phyloP scores from a whole-genome alignment of 2,888 invertebrate genomes.

The Patella ulyssiponensis region DNA sequence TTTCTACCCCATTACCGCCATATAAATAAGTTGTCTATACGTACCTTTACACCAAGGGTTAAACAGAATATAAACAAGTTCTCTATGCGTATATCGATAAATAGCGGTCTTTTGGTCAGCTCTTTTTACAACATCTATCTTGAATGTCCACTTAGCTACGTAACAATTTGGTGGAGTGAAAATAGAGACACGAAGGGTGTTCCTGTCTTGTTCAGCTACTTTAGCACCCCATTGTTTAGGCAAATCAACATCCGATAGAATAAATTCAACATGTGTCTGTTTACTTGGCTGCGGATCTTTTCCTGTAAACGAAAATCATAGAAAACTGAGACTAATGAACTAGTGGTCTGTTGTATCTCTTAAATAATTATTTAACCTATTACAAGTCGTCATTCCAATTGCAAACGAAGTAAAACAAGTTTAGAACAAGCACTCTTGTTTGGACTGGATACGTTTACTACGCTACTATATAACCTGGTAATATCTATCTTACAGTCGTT shows the following conservation, averaged over 20 bases:
- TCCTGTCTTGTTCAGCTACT: constrained; percentile 33
- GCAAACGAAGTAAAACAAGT: too few relatives aligned
- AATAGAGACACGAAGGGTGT: constrained; percentile 42
- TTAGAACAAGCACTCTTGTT: too few relatives aligned
- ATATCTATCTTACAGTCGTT: too few relatives aligned
- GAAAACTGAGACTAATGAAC: too few relatives aligned
- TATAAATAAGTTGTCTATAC: neutral
- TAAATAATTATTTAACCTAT: too few relatives aligned
- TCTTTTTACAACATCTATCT: constrained; percentile 51
- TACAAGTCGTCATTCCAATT: too few relatives aligned
- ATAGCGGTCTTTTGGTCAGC: constrained; percentile 32
- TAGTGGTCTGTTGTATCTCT: too few relatives aligned
- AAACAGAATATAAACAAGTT: constrained; percentile 84
- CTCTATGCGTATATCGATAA: constrained; percentile 55
- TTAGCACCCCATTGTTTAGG: constrained; percentile 56
- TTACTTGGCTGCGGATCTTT: constrained; percentile 50
- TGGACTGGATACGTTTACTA: too few relatives aligned
- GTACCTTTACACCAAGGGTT: constrained; percentile 91
- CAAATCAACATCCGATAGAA: constrained; percentile 53
- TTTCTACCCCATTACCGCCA: too few relatives aligned
- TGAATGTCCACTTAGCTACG: constrained; percentile 60
- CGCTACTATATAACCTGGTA: too few relatives aligned
- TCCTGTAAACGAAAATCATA: constrained; percentile 38
- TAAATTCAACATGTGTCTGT: constrained; percentile 52
- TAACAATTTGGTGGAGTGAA: constrained; percentile 52